A percentile compares a stretch with the other conserved stretches of the same genome.
phyloP scores from a whole-genome alignment of 53 echinoderm and acorn worm genomes.

The Stichopus horrens region DNA sequence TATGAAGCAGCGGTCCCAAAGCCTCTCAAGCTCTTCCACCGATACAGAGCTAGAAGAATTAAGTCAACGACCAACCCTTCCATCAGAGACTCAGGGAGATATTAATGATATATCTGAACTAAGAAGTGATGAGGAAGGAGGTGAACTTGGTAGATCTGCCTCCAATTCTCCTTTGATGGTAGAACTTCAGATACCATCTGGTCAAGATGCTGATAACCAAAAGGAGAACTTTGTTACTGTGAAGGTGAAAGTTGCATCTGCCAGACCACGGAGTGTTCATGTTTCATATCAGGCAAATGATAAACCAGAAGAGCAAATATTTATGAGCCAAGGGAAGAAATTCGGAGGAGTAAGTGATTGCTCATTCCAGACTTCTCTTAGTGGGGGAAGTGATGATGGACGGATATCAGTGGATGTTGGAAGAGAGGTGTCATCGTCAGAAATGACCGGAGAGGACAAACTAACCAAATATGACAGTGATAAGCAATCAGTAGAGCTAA shows the following conservation, averaged over 20 bases:
- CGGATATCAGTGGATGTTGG: conserved; percentile 48
- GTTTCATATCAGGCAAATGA: conserved; percentile 69
- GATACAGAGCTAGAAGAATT: conserved; percentile 16
- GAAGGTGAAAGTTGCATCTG: conserved; percentile 71
- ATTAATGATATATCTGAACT: neutral
- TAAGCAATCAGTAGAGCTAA: neutral
- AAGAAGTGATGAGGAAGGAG: conserved; percentile 7
- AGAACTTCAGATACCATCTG: conserved; percentile 59
- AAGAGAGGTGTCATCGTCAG: conserved; percentile 31
- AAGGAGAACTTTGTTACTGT: conserved; percentile 60
- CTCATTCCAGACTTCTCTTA: conserved; percentile 28
- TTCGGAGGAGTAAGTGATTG: conserved; percentile 11
- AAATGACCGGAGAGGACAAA: neutral
- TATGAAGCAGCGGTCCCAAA: neutral
- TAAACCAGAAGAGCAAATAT: conserved; percentile 34
- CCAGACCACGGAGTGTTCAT: conserved; percentile 69
- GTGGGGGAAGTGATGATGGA: neutral
- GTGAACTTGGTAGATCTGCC: conserved; percentile 9
- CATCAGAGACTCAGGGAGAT: neutral
- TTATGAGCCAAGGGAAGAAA: conserved; percentile 34
- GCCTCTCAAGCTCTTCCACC: neutral
- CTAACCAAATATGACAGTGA: neutral
- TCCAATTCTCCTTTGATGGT: conserved; percentile 59
- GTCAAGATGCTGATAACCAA: conserved; percentile 41
- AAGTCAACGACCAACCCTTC: neutral